These are phyloP conservation scores for Psilopogon haemacephalus DNA, from an alignment of 2,113 vertebrate species.

Conservation along the genomic window DNA sequence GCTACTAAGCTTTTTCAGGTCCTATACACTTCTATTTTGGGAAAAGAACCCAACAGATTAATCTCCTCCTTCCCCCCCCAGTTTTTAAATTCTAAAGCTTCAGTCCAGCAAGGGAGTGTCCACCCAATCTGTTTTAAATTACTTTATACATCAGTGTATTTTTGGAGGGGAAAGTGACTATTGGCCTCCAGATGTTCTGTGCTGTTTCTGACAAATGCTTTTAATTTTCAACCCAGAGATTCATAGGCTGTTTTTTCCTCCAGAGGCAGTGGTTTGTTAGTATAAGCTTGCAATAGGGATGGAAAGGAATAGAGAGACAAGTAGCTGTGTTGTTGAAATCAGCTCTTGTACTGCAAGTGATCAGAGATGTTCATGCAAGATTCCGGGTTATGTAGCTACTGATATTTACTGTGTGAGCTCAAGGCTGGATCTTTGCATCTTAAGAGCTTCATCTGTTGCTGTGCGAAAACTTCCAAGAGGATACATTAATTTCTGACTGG, in stretches of 20 bases:
- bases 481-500: background rate
- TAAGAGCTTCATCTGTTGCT: background rate
- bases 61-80: accelerated
- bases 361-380: background rate
- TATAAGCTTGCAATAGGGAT: background rate
- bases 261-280: background rate
- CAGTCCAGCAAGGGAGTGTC: background rate
- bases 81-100: background rate
- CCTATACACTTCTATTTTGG: background rate
- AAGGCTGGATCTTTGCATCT: background rate
- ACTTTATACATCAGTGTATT: background rate
- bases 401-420: background rate
- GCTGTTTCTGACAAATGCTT: background rate
- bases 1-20: background rate
- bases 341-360: background rate
- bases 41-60: background rate
- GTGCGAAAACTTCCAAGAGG: background rate
- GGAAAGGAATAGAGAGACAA: background rate
- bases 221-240: background rate
- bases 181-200: background rate
- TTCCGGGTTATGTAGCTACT: background rate
- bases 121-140: background rate
- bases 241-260: background rate
- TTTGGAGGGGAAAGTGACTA: background rate
- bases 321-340: background rate